Evolutionary conservation across 64 coral and sea anemone species (phyloP).

Genomic region (Anthopleura sola): DNA sequence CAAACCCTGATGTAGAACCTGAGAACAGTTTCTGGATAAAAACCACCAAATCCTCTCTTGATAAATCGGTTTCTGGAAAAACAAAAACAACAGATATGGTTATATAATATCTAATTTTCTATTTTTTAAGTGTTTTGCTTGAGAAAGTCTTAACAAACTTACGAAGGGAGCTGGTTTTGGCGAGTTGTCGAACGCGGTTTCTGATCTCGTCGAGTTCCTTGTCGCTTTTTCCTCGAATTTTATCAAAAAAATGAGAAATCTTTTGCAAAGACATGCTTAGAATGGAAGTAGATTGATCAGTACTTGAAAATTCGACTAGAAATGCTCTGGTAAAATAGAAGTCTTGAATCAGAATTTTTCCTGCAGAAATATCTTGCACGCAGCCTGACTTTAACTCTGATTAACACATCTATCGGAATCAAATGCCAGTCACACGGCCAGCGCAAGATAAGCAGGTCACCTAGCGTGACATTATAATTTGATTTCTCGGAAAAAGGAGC

Average conservation of each 20-base stretch:
- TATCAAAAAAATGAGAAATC: constrained; percentile 19
- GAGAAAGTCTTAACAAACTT: neutral
- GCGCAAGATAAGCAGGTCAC: too few species aligned
- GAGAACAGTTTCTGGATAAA: neutral
- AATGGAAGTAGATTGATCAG: neutral
- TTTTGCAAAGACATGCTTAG: neutral
- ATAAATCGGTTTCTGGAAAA: neutral
- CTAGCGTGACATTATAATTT: too few species aligned
- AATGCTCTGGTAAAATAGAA: too few species aligned
- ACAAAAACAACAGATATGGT: neutral
- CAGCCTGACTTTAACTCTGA: too few species aligned
- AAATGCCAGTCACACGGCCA: too few species aligned
- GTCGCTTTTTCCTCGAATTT: neutral
- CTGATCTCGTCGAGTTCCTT: neutral
- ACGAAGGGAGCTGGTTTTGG: neutral
- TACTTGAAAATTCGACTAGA: too few species aligned
- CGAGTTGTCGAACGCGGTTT: neutral
- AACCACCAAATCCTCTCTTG: neutral
- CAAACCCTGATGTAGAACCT: neutral
- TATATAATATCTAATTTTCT: neutral
- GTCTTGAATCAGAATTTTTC: too few species aligned
- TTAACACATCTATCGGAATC: too few species aligned
- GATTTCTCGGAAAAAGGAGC: too few species aligned
- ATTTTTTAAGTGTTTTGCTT: neutral
- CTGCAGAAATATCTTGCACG: too few species aligned